Conservation (phyloP, 2,888 invertebrate genomes). For the Ligdia adustata region DNA sequence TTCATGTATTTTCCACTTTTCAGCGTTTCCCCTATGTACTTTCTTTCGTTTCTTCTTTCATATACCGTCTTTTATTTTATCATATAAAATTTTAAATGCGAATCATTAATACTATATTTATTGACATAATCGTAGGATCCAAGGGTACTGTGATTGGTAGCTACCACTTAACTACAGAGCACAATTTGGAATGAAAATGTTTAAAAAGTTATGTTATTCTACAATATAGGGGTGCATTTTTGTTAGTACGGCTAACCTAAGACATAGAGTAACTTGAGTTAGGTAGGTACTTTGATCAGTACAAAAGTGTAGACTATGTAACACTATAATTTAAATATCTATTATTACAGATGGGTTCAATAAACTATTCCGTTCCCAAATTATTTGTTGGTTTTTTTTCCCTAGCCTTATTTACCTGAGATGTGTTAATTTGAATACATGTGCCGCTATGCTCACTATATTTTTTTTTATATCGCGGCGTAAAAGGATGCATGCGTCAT, state of each 20-base stretch:
- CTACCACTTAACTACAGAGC: conserved; percentile 63
- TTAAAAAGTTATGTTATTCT: conserved; percentile 52
- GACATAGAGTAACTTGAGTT: conserved; percentile 69
- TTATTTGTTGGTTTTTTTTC: conserved; percentile 61
- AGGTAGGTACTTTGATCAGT: conserved; percentile 83
- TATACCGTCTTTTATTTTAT: conserved; percentile 15
- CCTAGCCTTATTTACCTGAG: background rate
- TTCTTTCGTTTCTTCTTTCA: conserved; percentile 15
- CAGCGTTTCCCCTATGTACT: conserved; percentile 9
- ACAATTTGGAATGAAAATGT: conserved; percentile 53
- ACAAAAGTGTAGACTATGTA: conserved; percentile 78
- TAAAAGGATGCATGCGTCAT: too few relatives aligned
- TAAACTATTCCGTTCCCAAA: conserved; percentile 83
- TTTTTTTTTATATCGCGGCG: too few relatives aligned
- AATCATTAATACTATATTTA: conserved; percentile 52
- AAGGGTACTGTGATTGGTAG: conserved; percentile 76
- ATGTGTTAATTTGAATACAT: too few relatives aligned
- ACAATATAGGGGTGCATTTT: conserved; percentile 57
- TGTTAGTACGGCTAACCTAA: conserved; percentile 69
- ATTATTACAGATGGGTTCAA: conserved; percentile 80
- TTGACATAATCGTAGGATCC: conserved; percentile 64
- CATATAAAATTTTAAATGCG: conserved; percentile 19
- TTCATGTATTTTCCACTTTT: too few relatives aligned
- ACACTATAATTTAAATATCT: conserved; percentile 75
- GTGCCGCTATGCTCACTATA: too few relatives aligned